Base-by-base conservation (phyloP, 2,113 vertebrate genomes). In the Lutjanus erythropterus region DNA sequence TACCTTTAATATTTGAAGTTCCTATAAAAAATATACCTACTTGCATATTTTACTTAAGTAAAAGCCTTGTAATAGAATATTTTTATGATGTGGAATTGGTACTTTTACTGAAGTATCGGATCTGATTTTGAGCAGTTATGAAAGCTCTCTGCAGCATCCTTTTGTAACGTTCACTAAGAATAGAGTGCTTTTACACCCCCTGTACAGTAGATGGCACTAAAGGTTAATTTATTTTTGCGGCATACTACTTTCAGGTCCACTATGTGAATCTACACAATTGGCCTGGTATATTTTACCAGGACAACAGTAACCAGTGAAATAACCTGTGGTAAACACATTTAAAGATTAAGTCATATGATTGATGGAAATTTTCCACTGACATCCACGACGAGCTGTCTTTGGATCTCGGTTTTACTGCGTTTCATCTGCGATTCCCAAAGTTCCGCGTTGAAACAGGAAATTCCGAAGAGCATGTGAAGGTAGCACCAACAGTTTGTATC, bases 181-280 rank as follows among this genome's bases (percentile, higher is more conserved):
- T 37, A 37, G 3, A 18, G 1, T 41, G 59, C n/a, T 23, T 3
- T 72, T 37, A 27, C 27, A 18, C 3, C 52, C 23, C 39, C 27
- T 11, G 6, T 6, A 97, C 27, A 37, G 14, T 1, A 71, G 69
- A 3, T 12, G 55, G 55, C 69, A 25, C 21, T 46, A 12, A 31
- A 33, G 27, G 11, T 2, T 15, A 39, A 33, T 4, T 14, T 0
- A 3, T 15, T n/a, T n/a, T 25, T 9, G 12, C 15, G 9, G 5
- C 25, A 7, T 9, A 10, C 4, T 23, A 2, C 25, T 39, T 2
- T 14, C 21, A 14, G 19, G 10, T 10, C 18, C 7, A 27, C 7
- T 15, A 1, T 61, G 23, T 35, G 55, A 10, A 61, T n/a, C 37
- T 0, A 15, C 15, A 44, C 21, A 0, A 18, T 16, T 42, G 8